These are phyloP conservation scores for Dermatemys mawii DNA, from an alignment of 2,113 vertebrate genomes.

Conservation along the genomic window DNA sequence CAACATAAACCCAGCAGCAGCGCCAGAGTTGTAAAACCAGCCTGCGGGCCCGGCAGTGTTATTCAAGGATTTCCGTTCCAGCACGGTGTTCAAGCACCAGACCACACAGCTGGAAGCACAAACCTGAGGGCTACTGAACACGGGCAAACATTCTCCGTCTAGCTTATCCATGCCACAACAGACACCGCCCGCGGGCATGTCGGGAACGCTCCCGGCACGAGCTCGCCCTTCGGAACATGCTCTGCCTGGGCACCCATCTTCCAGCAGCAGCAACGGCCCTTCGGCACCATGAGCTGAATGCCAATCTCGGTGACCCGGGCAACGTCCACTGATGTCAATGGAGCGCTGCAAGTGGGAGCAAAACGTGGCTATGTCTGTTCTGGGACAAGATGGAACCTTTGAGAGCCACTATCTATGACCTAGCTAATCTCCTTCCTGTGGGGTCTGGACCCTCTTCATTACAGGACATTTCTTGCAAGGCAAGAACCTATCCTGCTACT, in stretches of 20 bases:
- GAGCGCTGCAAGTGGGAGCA: neutral
- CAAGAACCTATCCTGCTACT: neutral
- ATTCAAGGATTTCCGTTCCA: neutral
- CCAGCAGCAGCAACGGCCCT: neutral
- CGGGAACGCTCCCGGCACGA: neutral
- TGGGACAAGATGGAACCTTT: neutral
- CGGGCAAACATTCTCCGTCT: neutral
- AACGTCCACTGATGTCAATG: neutral
- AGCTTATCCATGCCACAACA: too few relatives aligned
- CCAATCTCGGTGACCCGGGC: neutral
- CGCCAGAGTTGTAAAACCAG: neutral
- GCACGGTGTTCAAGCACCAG: neutral
- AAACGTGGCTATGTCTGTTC: neutral
- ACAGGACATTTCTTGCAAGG: neutral
- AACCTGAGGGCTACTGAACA: neutral
- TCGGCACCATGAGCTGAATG: neutral
- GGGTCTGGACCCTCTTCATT: neutral
- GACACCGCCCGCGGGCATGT: neutral
- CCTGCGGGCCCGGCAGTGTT: neutral
- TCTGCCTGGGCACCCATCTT: neutral
- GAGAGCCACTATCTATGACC: neutral
- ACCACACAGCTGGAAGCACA: neutral
- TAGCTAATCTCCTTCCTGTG: neutral
- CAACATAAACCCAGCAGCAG: neutral
- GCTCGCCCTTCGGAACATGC: neutral